These are phyloP conservation scores for Drosophila putrida DNA, from an alignment of 2,888 invertebrate genomes.

Conservation along the genomic window DNA sequence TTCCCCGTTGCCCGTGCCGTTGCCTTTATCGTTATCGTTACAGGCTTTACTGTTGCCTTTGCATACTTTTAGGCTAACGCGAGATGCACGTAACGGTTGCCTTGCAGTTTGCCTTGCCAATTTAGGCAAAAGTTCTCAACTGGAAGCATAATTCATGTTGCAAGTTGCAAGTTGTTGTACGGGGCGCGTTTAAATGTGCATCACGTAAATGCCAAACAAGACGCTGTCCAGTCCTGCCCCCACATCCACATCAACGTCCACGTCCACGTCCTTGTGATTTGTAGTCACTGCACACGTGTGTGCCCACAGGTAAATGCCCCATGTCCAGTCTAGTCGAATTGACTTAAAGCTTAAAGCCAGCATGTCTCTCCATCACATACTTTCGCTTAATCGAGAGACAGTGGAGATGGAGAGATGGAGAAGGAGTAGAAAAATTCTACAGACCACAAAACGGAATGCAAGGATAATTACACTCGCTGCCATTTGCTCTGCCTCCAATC, in stretches of 20 bases:
- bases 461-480: constrained; percentile 64
- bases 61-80: constrained; percentile 62
- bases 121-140: constrained; percentile 69
- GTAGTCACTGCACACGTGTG: constrained; percentile 56
- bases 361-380: constrained; percentile 30
- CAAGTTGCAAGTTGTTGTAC: constrained; percentile 47
- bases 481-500: constrained; percentile 45
- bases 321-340: constrained; percentile 44
- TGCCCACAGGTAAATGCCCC: constrained; percentile 47
- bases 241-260: constrained; percentile 32
- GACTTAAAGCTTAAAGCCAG: constrained; percentile 48
- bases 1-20: not conserved
- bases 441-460: constrained; percentile 64
- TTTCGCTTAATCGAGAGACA: constrained; percentile 56
- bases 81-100: constrained; percentile 60
- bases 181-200: constrained; percentile 71
- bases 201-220: constrained; percentile 77
- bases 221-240: constrained; percentile 56
- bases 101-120: constrained; percentile 67
- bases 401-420: not conserved
- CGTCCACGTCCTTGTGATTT: constrained; percentile 57
- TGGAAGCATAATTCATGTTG: constrained; percentile 74
- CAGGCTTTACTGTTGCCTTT: constrained; percentile 31
- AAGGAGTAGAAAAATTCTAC: constrained; percentile 26
- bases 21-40: not conserved